Conservation (phyloP, 92 coral and sea anemone species). For the Hydrozoanthus gracilis region DNA sequence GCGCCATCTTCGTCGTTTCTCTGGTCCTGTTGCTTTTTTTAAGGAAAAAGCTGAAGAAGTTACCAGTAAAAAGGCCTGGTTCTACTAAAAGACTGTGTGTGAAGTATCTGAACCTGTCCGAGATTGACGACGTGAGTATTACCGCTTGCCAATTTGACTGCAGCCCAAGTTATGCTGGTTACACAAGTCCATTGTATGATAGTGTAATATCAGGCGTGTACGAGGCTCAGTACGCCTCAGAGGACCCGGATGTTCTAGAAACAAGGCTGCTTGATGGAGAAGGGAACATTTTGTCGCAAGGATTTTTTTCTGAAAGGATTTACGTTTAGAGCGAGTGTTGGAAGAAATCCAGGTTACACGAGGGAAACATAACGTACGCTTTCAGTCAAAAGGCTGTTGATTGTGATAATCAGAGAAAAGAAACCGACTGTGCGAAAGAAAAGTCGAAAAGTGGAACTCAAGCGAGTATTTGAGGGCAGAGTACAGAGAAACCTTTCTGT, state of each 20-base stretch:
- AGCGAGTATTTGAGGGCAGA: too few species aligned
- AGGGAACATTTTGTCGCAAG: neutral
- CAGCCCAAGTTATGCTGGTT: constrained; percentile 5
- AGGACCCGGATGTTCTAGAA: constrained; percentile 15
- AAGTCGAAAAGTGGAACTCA: too few species aligned
- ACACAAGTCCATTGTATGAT: constrained; percentile 25
- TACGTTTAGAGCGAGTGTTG: too few species aligned
- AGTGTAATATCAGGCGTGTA: constrained; percentile 4
- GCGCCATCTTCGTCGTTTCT: constrained; percentile 3
- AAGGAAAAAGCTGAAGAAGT: neutral
- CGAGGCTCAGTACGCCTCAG: neutral
- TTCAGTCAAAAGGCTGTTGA: too few species aligned
- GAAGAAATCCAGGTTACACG: too few species aligned
- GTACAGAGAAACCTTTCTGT: too few species aligned
- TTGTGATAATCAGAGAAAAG: too few species aligned
- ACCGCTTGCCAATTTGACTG: neutral
- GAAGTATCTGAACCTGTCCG: constrained; percentile 32
- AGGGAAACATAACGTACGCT: too few species aligned
- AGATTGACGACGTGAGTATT: neutral
- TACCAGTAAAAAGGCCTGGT: neutral
- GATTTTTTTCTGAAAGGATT: neutral
- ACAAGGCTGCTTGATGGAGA: neutral
- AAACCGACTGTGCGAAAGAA: too few species aligned
- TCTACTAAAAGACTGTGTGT: constrained; percentile 15
- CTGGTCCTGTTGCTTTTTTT: neutral